phyloP scores from a whole-genome alignment of 1,140 invertebrate species.

The Drosophila arizonae region DNA sequence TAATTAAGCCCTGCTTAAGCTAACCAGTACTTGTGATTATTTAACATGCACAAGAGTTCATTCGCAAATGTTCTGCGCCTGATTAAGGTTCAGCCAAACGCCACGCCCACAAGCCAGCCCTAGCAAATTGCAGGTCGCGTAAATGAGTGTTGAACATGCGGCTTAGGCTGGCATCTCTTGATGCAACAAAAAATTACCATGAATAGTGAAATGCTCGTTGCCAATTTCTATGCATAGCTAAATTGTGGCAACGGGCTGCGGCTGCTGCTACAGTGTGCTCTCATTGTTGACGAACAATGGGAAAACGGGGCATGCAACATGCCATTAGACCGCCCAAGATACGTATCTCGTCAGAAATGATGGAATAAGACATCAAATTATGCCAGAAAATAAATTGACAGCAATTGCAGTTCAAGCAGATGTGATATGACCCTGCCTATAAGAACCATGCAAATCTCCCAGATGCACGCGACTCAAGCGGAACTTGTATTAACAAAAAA shows the following conservation, averaged over 20 bases:
- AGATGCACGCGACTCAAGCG: conserved; percentile 17
- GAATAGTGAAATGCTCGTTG: neutral
- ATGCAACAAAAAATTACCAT: too few species aligned
- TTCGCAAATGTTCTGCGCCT: neutral
- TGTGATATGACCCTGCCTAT: neutral
- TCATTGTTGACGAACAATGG: conserved; percentile 15
- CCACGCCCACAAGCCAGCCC: conserved; percentile 28
- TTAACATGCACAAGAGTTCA: neutral
- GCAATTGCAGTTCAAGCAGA: conserved; percentile 1
- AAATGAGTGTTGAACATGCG: conserved; percentile 35
- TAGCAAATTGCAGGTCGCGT: conserved; percentile 20
- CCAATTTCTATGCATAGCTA: conserved; percentile 41
- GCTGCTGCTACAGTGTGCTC: conserved; percentile 1
- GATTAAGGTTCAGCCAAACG: neutral
- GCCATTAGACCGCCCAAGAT: conserved; percentile 73
- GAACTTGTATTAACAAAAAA: neutral
- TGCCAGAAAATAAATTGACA: conserved; percentile 61
- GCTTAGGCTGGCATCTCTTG: neutral
- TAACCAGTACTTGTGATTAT: too few species aligned
- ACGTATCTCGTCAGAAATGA: conserved; percentile 14
- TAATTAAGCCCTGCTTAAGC: too few species aligned
- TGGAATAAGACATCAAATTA: conserved; percentile 67
- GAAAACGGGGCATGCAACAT: conserved; percentile 42
- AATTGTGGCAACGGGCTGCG: conserved; percentile 48
- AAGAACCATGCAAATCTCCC: conserved; percentile 19